Evolutionary conservation across 2,888 invertebrate species (phyloP).

Genomic region (Ernsta delagoae): DNA sequence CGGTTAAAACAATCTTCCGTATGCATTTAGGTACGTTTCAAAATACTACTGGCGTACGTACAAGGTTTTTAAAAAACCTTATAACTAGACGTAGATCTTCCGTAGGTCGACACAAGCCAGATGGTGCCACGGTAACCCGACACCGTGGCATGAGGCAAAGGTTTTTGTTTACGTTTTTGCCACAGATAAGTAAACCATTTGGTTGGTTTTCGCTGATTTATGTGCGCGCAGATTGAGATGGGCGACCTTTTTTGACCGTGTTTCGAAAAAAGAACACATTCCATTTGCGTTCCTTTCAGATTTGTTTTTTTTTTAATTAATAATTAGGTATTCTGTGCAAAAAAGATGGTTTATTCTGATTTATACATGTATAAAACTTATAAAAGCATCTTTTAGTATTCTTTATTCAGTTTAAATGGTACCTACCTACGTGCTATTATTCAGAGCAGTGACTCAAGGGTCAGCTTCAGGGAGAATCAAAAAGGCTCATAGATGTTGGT

Average conservation of each 20-base stretch:
- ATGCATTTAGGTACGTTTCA: no score
- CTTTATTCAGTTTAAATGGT: no score
- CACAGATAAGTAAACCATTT: slow-evolving; percentile 51
- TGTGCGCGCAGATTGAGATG: slow-evolving; percentile 49
- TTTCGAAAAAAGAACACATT: neutral
- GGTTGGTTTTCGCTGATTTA: slow-evolving; percentile 62
- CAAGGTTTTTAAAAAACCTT: slow-evolving; percentile 2
- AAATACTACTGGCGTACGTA: neutral
- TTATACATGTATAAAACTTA: no score
- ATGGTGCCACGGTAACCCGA: slow-evolving; percentile 57
- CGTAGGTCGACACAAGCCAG: slow-evolving; percentile 52
- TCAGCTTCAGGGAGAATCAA: no score
- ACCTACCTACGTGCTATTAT: no score
- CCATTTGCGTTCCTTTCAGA: neutral
- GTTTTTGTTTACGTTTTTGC: slow-evolving; percentile 50
- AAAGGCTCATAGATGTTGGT: no score
- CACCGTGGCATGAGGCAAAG: slow-evolving; percentile 59
- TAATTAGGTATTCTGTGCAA: neutral
- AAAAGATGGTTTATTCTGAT: neutral
- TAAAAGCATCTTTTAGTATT: no score
- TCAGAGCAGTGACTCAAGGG: no score
- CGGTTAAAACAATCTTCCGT: no score
- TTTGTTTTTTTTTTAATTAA: neutral
- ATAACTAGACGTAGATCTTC: slow-evolving; percentile 26
- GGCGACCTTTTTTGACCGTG: slow-evolving; percentile 38